phyloP scores from a whole-genome alignment of 30 jellyfish, hydroid and myxozoan species.

The Mastigias papua region DNA sequence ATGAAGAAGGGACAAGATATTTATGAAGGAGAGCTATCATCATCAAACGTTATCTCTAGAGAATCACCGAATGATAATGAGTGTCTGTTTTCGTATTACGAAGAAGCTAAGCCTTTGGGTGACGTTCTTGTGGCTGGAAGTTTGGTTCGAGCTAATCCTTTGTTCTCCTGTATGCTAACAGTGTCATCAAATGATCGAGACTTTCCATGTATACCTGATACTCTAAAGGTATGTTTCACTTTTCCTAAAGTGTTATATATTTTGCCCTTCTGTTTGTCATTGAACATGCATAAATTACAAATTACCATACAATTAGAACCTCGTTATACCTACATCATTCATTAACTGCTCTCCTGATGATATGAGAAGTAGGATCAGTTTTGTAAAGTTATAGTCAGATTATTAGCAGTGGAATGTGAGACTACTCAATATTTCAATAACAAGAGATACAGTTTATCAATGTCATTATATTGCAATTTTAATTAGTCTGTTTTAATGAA shows the following conservation, averaged over 20 bases:
- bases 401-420: background rate
- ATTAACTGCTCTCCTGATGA: too few species aligned
- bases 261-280: background rate
- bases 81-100: background rate
- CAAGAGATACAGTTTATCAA: background rate
- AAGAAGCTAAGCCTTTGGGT: conserved; percentile 29
- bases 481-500: too few species aligned
- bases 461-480: too few species aligned
- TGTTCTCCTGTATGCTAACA: conserved; percentile 65
- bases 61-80: background rate
- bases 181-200: background rate
- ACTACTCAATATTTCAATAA: background rate
- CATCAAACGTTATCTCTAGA: conserved; percentile 4
- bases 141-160: conserved; percentile 55
- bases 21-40: background rate
- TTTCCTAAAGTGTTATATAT: background rate
- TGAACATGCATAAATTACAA: too few species aligned
- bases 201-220: conserved; percentile 61
- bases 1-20: background rate
- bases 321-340: too few species aligned
- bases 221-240: conserved; percentile 63
- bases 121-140: conserved; percentile 49
- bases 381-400: too few species aligned
- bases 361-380: too few species aligned
- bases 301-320: background rate